A percentile compares a stretch with the other conserved stretches of the same genome.
Evolutionary conservation across 1,140 invertebrate genomes (phyloP).

Genomic region (Dinothrombium tinctorium): DNA sequence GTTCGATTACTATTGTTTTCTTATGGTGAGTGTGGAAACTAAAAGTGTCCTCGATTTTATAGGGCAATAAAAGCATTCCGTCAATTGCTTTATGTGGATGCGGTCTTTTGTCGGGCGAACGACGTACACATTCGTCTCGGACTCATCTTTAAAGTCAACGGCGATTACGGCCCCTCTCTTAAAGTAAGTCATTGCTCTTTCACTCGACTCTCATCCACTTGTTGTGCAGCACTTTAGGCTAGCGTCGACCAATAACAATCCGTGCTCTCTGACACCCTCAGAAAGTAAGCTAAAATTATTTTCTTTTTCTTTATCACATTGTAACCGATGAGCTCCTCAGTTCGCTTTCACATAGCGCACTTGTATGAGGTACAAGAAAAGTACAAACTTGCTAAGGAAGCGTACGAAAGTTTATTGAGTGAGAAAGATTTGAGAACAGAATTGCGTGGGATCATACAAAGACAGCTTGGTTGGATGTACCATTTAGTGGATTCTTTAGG

Average conservation of each 20-base stretch:
- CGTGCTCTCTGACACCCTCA: too few relatives aligned
- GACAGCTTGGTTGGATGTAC: slow-evolving; percentile 95
- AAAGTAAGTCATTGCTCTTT: too few relatives aligned
- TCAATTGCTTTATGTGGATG: slow-evolving; percentile 67
- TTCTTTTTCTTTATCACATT: slow-evolving; percentile 15
- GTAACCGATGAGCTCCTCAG: too few relatives aligned
- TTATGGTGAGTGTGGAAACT: too few relatives aligned
- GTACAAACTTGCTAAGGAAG: slow-evolving; percentile 54
- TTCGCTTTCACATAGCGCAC: slow-evolving; percentile 93
- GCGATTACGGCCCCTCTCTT: slow-evolving; percentile 55
- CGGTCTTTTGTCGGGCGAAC: slow-evolving; percentile 57
- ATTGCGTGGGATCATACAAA: slow-evolving; percentile 66
- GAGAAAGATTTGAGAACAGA: slow-evolving; percentile 48
- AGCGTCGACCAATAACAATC: too few relatives aligned
- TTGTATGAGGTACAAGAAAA: slow-evolving; percentile 58
- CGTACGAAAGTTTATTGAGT: slow-evolving; percentile 65
- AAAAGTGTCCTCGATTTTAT: too few relatives aligned
- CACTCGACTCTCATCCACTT: too few relatives aligned
- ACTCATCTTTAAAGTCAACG: slow-evolving; percentile 71
- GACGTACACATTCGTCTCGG: slow-evolving; percentile 77
- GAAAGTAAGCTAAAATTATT: too few relatives aligned
- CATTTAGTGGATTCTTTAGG: slow-evolving; percentile 58
- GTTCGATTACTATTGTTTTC: too few relatives aligned
- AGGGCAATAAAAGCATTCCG: slow-evolving; percentile 77
- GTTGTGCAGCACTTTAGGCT: too few relatives aligned